Conservation (phyloP, 2,797 vertebrate genomes). For the Lagodon rhomboides region DNA sequence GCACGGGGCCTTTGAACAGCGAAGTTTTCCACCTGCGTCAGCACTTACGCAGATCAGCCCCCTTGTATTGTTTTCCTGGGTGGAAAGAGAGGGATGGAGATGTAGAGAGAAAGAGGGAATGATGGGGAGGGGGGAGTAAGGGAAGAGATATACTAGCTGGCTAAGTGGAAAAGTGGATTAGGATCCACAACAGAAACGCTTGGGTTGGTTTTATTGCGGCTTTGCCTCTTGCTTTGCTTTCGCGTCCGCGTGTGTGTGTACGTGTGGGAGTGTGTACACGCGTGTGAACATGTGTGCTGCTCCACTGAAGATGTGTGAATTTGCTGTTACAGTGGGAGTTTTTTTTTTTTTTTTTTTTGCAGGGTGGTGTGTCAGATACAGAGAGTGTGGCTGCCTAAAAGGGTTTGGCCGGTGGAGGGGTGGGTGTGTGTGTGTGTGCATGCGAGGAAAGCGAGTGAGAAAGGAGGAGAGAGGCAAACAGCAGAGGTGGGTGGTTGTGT, state of each 20-base stretch:
- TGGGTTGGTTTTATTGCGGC: slow-evolving; percentile 72
- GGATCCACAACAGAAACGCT: slow-evolving; percentile 77
- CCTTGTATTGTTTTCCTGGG: slow-evolving; percentile 67
- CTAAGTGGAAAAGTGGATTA: slow-evolving; percentile 83
- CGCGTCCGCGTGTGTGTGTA: slow-evolving; percentile 10
- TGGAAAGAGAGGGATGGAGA: slow-evolving; percentile 40
- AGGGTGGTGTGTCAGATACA: slow-evolving; percentile 33
- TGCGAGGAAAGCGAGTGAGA: slow-evolving; percentile 1
- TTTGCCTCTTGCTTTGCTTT: slow-evolving; percentile 50
- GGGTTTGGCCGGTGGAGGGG: slow-evolving; percentile 23
- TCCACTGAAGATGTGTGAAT: slow-evolving; percentile 64
- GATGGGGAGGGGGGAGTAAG: slow-evolving; percentile 28
- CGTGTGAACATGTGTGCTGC: slow-evolving; percentile 63
- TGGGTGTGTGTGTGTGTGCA: slow-evolving; percentile 9
- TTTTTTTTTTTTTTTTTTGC: slow-evolving; percentile 3
- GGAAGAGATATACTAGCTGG: slow-evolving; percentile 61
- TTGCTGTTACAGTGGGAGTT: slow-evolving; percentile 47
- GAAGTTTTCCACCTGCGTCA: slow-evolving; percentile 72
- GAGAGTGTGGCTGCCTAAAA: slow-evolving; percentile 51
- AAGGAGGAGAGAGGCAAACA: neutral
- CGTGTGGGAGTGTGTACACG: slow-evolving; percentile 31
- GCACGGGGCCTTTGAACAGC: slow-evolving; percentile 33
- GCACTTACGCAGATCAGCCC: slow-evolving; percentile 74
- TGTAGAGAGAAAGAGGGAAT: slow-evolving; percentile 28
- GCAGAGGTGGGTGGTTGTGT: slow-evolving; percentile 39